These are phyloP conservation scores for Caloenas nicobarica DNA, from an alignment of 2,113 vertebrate genomes.

Conservation along the genomic window DNA sequence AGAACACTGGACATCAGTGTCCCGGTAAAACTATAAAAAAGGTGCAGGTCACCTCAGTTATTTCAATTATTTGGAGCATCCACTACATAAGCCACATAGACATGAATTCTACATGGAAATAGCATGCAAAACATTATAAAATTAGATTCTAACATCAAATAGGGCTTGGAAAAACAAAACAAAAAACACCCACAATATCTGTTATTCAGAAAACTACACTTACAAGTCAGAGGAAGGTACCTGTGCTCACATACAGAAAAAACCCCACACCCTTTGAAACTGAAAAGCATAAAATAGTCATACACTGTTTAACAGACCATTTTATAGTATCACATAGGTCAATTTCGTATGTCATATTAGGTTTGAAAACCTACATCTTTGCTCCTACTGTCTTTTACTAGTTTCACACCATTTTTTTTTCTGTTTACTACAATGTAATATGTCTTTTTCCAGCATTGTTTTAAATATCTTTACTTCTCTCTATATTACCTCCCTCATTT, in stretches of 20 bases:
- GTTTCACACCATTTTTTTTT: neutral
- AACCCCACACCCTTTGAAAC: neutral
- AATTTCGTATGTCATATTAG: neutral
- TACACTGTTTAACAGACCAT: neutral
- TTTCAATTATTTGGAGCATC: neutral
- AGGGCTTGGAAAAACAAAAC: neutral
- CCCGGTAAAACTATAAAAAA: conserved; percentile 8
- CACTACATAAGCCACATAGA: neutral
- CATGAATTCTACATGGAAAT: neutral
- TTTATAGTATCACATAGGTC: neutral
- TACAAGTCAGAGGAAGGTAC: neutral
- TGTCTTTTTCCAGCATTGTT: neutral
- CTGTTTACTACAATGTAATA: neutral
- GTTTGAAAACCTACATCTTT: neutral
- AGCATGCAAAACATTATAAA: conserved; percentile 32
- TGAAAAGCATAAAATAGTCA: neutral
- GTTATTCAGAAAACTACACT: neutral
- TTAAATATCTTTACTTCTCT: neutral
- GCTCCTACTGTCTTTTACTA: neutral
- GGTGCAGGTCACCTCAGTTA: neutral
- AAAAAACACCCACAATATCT: neutral
- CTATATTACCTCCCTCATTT: neutral
- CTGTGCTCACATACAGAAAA: neutral
- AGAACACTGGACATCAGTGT: neutral
- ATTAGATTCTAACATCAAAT: neutral